Percentiles rank a stretch among this genome's conserved stretches.
phyloP scores from a whole-genome alignment of 2,888 invertebrate species.

The Pachycephus smyrnensis region DNA sequence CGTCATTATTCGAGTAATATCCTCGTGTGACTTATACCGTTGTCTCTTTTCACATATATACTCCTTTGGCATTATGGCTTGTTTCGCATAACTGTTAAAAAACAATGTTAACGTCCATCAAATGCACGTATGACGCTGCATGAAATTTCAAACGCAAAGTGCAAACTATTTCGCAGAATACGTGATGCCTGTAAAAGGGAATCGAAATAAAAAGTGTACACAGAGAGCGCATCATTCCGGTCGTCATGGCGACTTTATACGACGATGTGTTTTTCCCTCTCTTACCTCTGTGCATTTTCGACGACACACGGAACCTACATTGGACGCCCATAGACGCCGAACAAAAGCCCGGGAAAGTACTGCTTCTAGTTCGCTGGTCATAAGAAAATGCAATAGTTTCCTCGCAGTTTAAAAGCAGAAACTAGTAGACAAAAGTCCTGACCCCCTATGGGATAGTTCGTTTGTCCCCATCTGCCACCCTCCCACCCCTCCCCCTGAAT shows the following conservation, averaged over 20 bases:
- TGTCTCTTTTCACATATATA: neutral
- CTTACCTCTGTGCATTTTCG: neutral
- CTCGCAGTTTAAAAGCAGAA: slow-evolving; percentile 52
- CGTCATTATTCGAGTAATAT: neutral
- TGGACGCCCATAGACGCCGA: slow-evolving; percentile 26
- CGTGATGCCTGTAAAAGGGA: neutral
- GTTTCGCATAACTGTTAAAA: neutral
- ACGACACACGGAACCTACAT: neutral
- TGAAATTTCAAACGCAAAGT: neutral
- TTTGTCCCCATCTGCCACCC: slow-evolving; percentile 5
- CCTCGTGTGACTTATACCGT: neutral
- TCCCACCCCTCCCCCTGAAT: neutral
- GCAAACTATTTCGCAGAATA: neutral
- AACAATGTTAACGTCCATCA: neutral
- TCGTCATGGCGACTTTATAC: neutral
- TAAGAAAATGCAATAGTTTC: slow-evolving; percentile 56
- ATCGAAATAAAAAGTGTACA: neutral
- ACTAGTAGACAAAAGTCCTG: slow-evolving; percentile 36
- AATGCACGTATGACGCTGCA: neutral
- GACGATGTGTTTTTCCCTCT: neutral
- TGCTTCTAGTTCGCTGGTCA: slow-evolving; percentile 48
- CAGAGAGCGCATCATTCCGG: neutral
- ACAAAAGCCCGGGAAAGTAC: slow-evolving; percentile 31
- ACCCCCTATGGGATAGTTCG: slow-evolving; percentile 12
- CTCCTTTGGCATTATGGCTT: neutral